Base-by-base conservation (phyloP, 1,140 invertebrate genomes). In the Cotesia typhae region DNA sequence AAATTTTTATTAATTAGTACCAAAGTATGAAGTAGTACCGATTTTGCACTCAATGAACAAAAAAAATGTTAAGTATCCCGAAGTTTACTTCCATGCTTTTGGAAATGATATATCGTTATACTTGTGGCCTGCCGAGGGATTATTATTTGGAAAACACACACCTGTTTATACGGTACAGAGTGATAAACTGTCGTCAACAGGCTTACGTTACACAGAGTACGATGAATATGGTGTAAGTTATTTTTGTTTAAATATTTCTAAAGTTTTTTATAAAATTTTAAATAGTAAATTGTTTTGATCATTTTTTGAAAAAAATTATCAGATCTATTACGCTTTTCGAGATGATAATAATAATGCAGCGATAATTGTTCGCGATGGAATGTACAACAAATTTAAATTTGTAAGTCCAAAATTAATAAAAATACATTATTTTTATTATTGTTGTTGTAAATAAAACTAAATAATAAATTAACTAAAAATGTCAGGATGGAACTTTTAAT, bases 201-300 rank as follows among this genome's bases (percentile, higher is more conserved):
- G 70, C 38, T 36, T 71, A 7, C 70, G 47, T 57, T 71, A 71
- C 47, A 59, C 61, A 55, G 57, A 71, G 57, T 71, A 66, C 20
- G 53, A 66, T 66, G 36, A 57, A 67, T 66, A 71, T 59, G 70
- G 70, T 17, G 70, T 71, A 66, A 71, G 63, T 63, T 1, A n/a
- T 47, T 47, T 6, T 47, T 41, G 4, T 17, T 17, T 28, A 28
- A 28, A 2, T 28, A 28, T 1, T 35, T 6, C 14, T 38, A 20
- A 51, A 66, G 35, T 17, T n/a, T 10, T 52, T 52, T 52, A 2
- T 52, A 2, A 6, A 14, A 14, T 55, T 55, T 10, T 55, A 0
- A 12, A 38, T 17, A n/a, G 4, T 10, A 64, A 37, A 14, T n/a
- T 28, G 5, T 1, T 28, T 38, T 7, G 4, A 59, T 60, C 10